A percentile compares a stretch with the other conserved stretches of the same genome.
Evolutionary conservation across 2,888 invertebrate genomes (phyloP).

Genomic region (Heliconius ismenius): DNA sequence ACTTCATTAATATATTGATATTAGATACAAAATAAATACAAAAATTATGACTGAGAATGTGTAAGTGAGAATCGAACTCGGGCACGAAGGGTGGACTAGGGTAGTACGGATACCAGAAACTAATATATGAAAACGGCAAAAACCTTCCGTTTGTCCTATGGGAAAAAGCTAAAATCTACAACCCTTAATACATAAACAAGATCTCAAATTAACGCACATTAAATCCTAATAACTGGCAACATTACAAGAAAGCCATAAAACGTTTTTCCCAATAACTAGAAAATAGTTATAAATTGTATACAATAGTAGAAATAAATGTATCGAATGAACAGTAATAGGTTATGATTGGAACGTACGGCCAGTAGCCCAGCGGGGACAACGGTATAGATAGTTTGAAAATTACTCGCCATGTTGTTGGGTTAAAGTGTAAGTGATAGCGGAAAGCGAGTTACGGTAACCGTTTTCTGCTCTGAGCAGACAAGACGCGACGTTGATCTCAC

Average conservation of each 20-base stretch:
- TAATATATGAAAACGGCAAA: no score
- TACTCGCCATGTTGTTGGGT: constrained; percentile 11
- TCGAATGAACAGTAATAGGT: constrained; percentile 35
- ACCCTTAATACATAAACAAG: background rate
- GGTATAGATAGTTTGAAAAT: constrained; percentile 36
- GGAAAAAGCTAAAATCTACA: background rate
- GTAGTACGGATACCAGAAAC: no score
- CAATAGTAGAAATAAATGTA: constrained; percentile 38
- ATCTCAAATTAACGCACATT: background rate
- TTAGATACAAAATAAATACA: no score
- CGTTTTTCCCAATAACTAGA: constrained; percentile 24
- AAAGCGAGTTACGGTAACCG: background rate
- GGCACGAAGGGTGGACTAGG: no score
- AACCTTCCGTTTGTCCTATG: no score
- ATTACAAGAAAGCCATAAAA: constrained; percentile 11
- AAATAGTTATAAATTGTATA: constrained; percentile 34
- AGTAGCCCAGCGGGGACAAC: constrained; percentile 35
- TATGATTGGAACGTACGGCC: constrained; percentile 35
- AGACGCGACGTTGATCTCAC: no score
- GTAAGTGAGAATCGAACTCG: no score
- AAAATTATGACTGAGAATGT: no score
- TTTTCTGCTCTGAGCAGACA: background rate
- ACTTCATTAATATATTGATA: no score
- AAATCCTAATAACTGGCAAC: background rate
- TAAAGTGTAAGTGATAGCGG: constrained; percentile 12